Evolutionary conservation across 2,113 vertebrate genomes (phyloP).

Genomic region (Periophthalmodon schlosseri): DNA sequence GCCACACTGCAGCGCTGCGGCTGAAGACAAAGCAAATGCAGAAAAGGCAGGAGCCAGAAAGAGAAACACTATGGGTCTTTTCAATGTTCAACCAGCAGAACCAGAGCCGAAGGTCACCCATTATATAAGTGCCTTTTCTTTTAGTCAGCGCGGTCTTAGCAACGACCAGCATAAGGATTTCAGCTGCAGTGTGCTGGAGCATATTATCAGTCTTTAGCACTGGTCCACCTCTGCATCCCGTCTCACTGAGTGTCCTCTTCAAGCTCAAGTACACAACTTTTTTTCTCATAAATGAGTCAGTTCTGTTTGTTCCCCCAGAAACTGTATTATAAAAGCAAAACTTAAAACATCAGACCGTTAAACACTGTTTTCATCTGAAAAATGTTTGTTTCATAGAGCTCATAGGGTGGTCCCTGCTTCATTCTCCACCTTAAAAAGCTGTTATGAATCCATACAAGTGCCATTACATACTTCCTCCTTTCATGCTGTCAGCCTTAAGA

Average conservation of each 20-base stretch:
- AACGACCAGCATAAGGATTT: background rate
- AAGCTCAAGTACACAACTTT: background rate
- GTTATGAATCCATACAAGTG: too few relatives aligned
- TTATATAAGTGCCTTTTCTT: background rate
- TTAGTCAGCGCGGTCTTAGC: background rate
- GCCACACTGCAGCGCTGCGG: constrained; percentile 39
- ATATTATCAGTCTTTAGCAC: background rate
- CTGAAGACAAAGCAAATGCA: constrained; percentile 48
- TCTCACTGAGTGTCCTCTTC: background rate
- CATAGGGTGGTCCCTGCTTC: too few relatives aligned
- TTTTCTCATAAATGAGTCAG: too few relatives aligned
- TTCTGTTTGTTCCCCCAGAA: too few relatives aligned
- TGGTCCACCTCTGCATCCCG: background rate
- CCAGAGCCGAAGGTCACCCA: background rate
- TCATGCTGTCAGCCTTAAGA: too few relatives aligned
- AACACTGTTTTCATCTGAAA: too few relatives aligned
- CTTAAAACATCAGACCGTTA: too few relatives aligned
- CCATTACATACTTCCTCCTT: too few relatives aligned
- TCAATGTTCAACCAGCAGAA: background rate
- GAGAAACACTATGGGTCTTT: background rate
- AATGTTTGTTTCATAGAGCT: too few relatives aligned
- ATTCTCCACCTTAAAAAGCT: too few relatives aligned
- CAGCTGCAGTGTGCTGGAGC: background rate
- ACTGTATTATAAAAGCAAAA: too few relatives aligned
- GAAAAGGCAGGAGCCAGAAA: constrained; percentile 1